Evolutionary conservation across 1,140 invertebrate genomes (phyloP).

Genomic region (Macrobrachium nipponense): DNA sequence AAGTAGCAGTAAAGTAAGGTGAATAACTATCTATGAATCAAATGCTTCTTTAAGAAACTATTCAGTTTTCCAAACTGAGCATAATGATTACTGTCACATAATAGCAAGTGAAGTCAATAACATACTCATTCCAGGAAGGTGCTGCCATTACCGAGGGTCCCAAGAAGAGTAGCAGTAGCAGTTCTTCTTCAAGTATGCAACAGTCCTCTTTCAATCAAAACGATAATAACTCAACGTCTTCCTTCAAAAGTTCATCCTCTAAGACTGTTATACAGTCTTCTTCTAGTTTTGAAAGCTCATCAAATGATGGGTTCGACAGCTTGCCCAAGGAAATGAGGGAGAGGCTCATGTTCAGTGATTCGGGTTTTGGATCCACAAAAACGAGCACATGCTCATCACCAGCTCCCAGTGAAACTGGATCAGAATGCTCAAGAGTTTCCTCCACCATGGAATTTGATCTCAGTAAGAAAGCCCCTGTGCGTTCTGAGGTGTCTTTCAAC

Average conservation of each 20-base stretch:
- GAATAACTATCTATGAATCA: too few relatives aligned
- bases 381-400: conserved; percentile 60
- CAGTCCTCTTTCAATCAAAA: conserved; percentile 37
- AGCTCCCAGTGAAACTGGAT: conserved; percentile 58
- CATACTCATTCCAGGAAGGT: conserved; percentile 19
- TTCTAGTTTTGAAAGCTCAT: conserved; percentile 44
- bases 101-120: too few relatives aligned
- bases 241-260: conserved; percentile 44
- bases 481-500: conserved; percentile 54
- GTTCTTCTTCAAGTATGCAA: conserved; percentile 38
- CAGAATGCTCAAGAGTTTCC: conserved; percentile 59
- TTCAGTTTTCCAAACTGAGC: too few relatives aligned
- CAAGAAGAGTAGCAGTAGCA: conserved; percentile 44
- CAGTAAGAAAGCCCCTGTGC: conserved; percentile 35
- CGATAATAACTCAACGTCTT: conserved; percentile 37
- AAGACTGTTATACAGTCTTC: conserved; percentile 45
- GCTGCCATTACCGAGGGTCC: conserved; percentile 34
- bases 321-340: conserved; percentile 59
- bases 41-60: too few relatives aligned
- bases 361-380: conserved; percentile 56
- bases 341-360: conserved; percentile 59
- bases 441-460: conserved; percentile 60
- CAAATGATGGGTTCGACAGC: conserved; percentile 47
- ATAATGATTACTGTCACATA: too few relatives aligned
- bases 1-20: too few relatives aligned